These are phyloP conservation scores for Adineta ricciae DNA, from an alignment of 2,888 invertebrate genomes.

Conservation along the genomic window DNA sequence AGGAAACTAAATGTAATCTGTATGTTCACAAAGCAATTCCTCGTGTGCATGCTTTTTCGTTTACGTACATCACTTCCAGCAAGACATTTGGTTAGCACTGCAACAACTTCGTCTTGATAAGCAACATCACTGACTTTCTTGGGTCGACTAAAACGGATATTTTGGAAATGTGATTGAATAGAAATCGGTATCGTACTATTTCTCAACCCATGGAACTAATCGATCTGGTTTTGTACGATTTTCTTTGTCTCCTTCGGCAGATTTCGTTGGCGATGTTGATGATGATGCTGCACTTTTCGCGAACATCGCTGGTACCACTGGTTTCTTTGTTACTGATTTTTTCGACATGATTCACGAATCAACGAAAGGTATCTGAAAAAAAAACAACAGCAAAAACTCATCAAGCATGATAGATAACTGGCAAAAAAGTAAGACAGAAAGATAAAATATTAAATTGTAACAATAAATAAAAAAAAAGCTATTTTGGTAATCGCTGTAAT, in stretches of 20 bases:
- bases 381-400: not conserved
- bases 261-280: not conserved
- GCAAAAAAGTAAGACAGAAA: not conserved
- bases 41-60: no score
- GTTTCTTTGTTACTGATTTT: not conserved
- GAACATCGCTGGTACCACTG: not conserved
- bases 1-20: slow-evolving; percentile 53
- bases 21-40: no score
- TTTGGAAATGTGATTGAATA: not conserved
- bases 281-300: not conserved
- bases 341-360: not conserved
- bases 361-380: not conserved
- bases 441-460: not conserved
- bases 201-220: slow-evolving; percentile 30
- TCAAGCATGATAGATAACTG: not conserved
- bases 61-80: slow-evolving; percentile 16
- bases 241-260: not conserved
- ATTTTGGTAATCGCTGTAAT: not conserved
- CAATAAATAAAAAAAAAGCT: not conserved
- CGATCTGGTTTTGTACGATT: not conserved
- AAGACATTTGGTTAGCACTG: slow-evolving; percentile 73
- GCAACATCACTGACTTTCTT: slow-evolving; percentile 86
- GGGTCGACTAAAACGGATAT: slow-evolving; percentile 58
- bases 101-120: slow-evolving; percentile 85
- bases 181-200: slow-evolving; percentile 25